Conservation (phyloP, 1,140 invertebrate species). For the Zaprionus lachaisei region DNA sequence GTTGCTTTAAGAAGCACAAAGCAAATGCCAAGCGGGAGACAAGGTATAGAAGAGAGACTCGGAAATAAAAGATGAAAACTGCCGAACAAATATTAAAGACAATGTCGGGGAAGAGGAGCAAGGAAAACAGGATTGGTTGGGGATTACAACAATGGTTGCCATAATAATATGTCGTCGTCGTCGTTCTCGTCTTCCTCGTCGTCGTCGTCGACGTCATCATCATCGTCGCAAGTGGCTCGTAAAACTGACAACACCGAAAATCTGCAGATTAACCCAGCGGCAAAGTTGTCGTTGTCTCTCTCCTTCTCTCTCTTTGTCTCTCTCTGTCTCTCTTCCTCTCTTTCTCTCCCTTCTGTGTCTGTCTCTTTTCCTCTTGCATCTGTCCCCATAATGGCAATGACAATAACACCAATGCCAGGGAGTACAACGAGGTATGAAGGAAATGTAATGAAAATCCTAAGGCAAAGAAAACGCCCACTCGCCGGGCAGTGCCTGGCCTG, state of each 20-base stretch:
- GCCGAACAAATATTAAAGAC: slow-evolving; percentile 74
- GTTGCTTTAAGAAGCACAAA: slow-evolving; percentile 46
- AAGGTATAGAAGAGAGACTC: slow-evolving; percentile 10
- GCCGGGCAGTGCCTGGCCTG: neutral
- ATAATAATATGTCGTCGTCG: slow-evolving; percentile 76
- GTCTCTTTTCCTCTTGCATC: neutral
- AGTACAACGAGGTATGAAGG: slow-evolving; percentile 22
- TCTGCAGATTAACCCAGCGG: slow-evolving; percentile 75
- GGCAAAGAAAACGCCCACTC: slow-evolving; percentile 44
- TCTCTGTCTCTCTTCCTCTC: neutral
- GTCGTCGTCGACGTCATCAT: slow-evolving; percentile 39
- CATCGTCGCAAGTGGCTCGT: slow-evolving; percentile 75
- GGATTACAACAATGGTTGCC: slow-evolving; percentile 77
- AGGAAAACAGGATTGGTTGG: slow-evolving; percentile 29
- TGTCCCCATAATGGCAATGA: slow-evolving; percentile 71
- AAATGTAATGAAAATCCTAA: slow-evolving; percentile 74
- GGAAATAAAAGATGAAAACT: slow-evolving; percentile 73
- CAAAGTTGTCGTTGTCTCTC: slow-evolving; percentile 42
- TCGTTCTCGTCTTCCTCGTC: slow-evolving; percentile 42
- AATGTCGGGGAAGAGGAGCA: slow-evolving; percentile 33
- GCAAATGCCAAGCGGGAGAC: slow-evolving; percentile 47
- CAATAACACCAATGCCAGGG: slow-evolving; percentile 67
- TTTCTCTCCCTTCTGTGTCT: neutral
- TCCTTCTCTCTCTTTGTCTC: neutral
- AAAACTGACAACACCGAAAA: slow-evolving; percentile 81